Percentiles rank a stretch among this genome's conserved stretches.
phyloP scores from a whole-genome alignment of 2,888 invertebrate genomes.

The Scaptomyza tumidula region DNA sequence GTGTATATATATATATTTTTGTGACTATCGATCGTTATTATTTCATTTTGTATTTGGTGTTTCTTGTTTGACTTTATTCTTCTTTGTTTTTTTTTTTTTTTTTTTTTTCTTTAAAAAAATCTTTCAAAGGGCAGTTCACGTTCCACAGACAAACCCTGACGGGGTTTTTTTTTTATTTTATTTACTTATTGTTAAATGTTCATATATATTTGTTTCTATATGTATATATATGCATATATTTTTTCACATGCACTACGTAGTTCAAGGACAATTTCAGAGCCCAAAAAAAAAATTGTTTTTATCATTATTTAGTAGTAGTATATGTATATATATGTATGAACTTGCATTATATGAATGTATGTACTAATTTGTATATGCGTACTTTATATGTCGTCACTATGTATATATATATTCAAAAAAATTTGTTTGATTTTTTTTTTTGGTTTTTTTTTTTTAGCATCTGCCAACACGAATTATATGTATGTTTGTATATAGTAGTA shows the following conservation, averaged over 20 bases:
- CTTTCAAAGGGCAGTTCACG: constrained; percentile 77
- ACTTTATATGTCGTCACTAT: constrained; percentile 17
- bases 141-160: constrained; percentile 68
- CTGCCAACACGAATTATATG: constrained; percentile 25
- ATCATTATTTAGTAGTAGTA: constrained; percentile 27
- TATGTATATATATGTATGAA: constrained; percentile 7
- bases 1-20: constrained; percentile 17
- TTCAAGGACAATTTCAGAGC: constrained; percentile 47
- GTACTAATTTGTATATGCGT: constrained; percentile 24
- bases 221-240: constrained; percentile 13
- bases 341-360: constrained; percentile 23
- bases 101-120: constrained; percentile 52
- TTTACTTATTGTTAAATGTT: constrained; percentile 7
- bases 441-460: not conserved
- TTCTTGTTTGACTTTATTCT: constrained; percentile 22
- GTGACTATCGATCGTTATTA: constrained; percentile 20
- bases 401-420: constrained; percentile 39
- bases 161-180: constrained; percentile 16
- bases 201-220: constrained; percentile 2
- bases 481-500: constrained; percentile 23
- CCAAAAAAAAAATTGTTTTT: constrained; percentile 44
- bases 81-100: too few species aligned
- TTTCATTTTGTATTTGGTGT: constrained; percentile 12
- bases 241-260: constrained; percentile 38
- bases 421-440: not conserved